Base-by-base conservation (phyloP, 2,797 vertebrate species). In the Galagoides demidoff region DNA sequence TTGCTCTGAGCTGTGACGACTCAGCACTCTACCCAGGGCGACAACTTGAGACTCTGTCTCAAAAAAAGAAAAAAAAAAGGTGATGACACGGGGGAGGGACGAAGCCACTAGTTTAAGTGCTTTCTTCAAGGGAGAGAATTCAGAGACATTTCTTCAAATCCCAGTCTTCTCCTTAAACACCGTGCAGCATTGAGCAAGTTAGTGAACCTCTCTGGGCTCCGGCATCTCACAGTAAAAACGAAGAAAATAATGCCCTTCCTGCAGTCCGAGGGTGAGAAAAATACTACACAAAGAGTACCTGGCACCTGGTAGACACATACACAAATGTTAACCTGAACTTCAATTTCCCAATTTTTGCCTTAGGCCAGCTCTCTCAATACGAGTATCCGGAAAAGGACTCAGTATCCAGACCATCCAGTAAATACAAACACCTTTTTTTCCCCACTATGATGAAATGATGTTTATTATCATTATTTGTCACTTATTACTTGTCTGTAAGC, bases 291-390 rank as follows among this genome's bases (percentile, higher is more conserved):
- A 61, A 25, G 66, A 82, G n/a, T 57, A 74, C 43, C 45, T 55
- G 66, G 66, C 57, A 52, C 20, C n/a, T 39, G 27, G 43, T 73
- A 43, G 25, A 74, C 57, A 43, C 20, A 39, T 2, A 43, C 20
- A 39, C 2, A 14, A 49, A 64, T 64, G 12, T 64, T 31, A 64
- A 64, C 61, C 7, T 64, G 61, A 64, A 64, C 43, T 73, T 87
- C 63, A 27, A 57, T 63, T 81, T 87, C 92, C 63, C 27, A 81
- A n/a, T 64, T 81, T 81, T n/a, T 64, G 92, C 92, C 76, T 20
- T 61, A n/a, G 55, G 76, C 20, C 73, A 63, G 43, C 25, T 59
- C 52, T 82, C 61, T 52, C 12, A 61, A 34, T 52, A 73, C n/a
- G 10, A 20, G 29, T 59, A 61, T n/a, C 22, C 34, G 34, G 0